phyloP scores from a whole-genome alignment of 2,113 vertebrate genomes.

The Heterocephalus glaber region DNA sequence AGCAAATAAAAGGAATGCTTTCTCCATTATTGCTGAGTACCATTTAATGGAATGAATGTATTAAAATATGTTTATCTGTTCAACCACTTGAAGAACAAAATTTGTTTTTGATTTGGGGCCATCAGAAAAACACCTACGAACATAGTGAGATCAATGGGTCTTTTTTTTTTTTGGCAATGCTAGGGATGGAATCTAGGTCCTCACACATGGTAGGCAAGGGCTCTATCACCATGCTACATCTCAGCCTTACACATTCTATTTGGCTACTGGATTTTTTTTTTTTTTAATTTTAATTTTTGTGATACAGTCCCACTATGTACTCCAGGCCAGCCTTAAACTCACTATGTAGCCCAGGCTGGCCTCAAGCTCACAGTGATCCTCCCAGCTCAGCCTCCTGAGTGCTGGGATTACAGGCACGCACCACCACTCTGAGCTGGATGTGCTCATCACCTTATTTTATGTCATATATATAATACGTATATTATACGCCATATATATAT shows the following conservation, averaged over 20 bases:
- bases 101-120: neutral
- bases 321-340: neutral
- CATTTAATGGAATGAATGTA: neutral
- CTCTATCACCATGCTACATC: neutral
- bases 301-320: neutral
- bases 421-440: neutral
- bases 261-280: neutral
- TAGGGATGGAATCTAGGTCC: neutral
- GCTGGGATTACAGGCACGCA: neutral
- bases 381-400: neutral
- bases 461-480: neutral
- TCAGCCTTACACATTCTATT: neutral
- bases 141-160: neutral
- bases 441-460: neutral
- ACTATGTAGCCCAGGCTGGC: neutral
- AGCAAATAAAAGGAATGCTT: neutral
- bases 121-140: neutral
- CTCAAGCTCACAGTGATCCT: neutral
- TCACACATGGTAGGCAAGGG: neutral
- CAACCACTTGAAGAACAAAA: neutral
- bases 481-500: neutral
- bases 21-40: neutral
- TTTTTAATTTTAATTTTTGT: neutral
- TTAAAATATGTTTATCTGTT: neutral
- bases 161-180: neutral